Evolutionary conservation across 2,888 invertebrate genomes (phyloP), one percentile per base, ranked within the genome.

Genomic region (Aproaerema taeniolella): DNA sequence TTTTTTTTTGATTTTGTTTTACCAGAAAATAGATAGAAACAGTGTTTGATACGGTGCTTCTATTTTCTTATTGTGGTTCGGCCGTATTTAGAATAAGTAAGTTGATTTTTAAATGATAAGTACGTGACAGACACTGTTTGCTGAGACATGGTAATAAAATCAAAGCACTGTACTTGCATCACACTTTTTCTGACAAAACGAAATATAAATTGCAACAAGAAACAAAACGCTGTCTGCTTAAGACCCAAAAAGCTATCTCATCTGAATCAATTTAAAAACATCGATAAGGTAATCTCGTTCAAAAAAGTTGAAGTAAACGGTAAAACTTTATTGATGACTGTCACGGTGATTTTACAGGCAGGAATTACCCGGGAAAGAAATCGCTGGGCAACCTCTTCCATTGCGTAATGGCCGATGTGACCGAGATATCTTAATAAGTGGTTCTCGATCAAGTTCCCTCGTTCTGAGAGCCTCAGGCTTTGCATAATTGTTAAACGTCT

Each of bases 401-500:
- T 67, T 69, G 67, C 67, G 66, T 80, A 78, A 78, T 76, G 65
- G 67, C 53, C 62, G 74, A 78, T 79, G 69, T 77, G 77, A 74
- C 79, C 77, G 66, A 68, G 75, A 79, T 83, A 82, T 80, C 80
- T 78, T 81, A 81, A 83, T 83, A 82, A 80, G 77, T 70, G 79
- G 79, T 70, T 80, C 62, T 67, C 69, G 78, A 80, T 81, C 80
- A 74, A 68, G 70, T 71, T 72, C 60, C 65, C 61, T 58, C 56
- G 55, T 63, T 58, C 57, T 52, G 53, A 45, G 64, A 61, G 58
- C 67, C 67, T 50, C 53, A 39, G 65, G 70, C 55, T 71, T 74
- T 76, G 70, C 76, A 80, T 83, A 82, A 81, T 82, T 82, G 72
- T 81, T 77, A 71, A 70, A 61, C 58, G 55, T 55, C 55, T 56